These are phyloP conservation scores for Rhagonycha fulva DNA, from an alignment of 2,888 invertebrate genomes.

Conservation along the genomic window DNA sequence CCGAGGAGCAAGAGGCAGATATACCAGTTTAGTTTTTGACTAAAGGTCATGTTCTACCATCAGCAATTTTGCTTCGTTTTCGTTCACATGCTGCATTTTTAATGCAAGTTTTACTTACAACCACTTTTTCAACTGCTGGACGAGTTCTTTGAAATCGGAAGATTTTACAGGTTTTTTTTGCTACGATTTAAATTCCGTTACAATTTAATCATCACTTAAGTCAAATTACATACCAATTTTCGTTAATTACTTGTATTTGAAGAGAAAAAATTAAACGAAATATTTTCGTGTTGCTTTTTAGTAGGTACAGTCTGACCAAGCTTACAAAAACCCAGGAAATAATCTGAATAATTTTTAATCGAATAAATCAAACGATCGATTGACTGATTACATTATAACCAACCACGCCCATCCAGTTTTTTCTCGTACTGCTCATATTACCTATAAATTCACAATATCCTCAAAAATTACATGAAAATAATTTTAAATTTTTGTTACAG, in stretches of 20 bases:
- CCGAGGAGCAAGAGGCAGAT: neutral
- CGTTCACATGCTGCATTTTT: neutral
- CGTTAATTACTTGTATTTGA: neutral
- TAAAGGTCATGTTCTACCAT: neutral
- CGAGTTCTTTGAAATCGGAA: neutral
- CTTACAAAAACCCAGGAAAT: neutral
- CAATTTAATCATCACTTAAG: neutral
- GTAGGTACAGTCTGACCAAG: neutral
- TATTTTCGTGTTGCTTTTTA: neutral
- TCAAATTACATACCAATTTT: neutral
- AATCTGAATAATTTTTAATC: neutral
- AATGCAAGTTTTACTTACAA: neutral
- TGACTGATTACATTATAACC: neutral
- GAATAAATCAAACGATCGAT: neutral
- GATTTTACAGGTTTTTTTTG: neutral
- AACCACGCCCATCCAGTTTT: neutral
- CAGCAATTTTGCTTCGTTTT: neutral
- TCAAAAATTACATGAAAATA: too few species aligned
- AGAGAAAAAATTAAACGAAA: neutral
- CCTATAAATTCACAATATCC: too few species aligned
- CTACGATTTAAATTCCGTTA: neutral
- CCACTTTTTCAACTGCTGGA: neutral
- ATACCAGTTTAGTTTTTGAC: neutral
- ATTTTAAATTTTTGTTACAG: constrained; percentile 35
- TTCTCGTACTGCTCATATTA: neutral